Base-by-base conservation (phyloP, 2,797 vertebrate genomes). In the Falco concolor region DNA sequence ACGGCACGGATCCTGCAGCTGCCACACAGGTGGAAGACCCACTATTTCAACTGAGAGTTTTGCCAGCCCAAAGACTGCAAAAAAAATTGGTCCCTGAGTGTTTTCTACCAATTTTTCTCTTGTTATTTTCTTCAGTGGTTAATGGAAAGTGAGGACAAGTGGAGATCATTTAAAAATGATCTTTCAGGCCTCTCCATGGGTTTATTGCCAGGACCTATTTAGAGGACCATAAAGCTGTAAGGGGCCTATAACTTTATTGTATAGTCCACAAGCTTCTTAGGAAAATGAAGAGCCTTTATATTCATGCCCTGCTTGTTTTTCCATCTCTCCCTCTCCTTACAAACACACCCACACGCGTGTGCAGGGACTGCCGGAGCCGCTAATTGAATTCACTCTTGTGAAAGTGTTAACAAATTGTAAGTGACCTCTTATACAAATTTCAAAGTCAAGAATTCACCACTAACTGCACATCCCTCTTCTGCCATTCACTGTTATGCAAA, bases 361-460 rank as follows among this genome's bases (percentile, higher is more conserved):
- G 70, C 13, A 3, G 88, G 65, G 63, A 18, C 91, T 9, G 8
- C 38, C 2, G 0, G 3, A 80, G 18, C 92, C 2, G 5, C 95
- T 98, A 97, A 98, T 97, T 98, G 98, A 98, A 97, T 97, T 95
- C 92, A 84, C 90, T 91, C 87, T 32, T 28, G 81, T 45, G 91
- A 96, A 97, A 96, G 85, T 68, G 10, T 93, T 93, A 96, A 95
- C 97, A 97, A 98, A 97, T 97, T 96, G 96, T 93, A 96, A 97
- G 94, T 92, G 97, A 98, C 97, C 96, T 95, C 85, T 95, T 79
- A 86, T 76, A 96, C 75, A 80, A 90, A 97, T 97, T 95, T 92
- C 87, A 96, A 96, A 96, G 97, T 92, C 94, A 73, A 95, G 95
- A 61, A 79, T 85, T 56, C 49, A 4, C 68, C 24, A 10, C 95